These are phyloP conservation scores for Drosophila eugracilis DNA, from an alignment of 1,140 invertebrate species.

Conservation along the genomic window DNA sequence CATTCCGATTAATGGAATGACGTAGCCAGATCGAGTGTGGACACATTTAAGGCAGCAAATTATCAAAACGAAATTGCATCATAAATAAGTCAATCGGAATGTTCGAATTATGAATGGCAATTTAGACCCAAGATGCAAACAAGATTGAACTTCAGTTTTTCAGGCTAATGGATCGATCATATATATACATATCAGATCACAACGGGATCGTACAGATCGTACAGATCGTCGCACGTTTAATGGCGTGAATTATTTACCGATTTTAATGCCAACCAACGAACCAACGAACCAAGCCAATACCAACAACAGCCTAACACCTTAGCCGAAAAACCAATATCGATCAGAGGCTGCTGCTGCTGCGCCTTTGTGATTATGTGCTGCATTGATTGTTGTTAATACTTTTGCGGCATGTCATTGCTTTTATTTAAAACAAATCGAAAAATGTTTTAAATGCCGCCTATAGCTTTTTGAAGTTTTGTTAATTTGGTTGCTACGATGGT, in stretches of 20 bases:
- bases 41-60: constrained; percentile 68
- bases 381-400: constrained; percentile 58
- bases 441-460: constrained; percentile 78
- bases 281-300: constrained; percentile 72
- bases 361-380: constrained; percentile 70
- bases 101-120: constrained; percentile 64
- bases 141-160: constrained; percentile 17
- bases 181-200: background rate
- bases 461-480: constrained; percentile 42
- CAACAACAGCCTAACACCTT: constrained; percentile 31
- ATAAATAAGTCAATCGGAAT: constrained; percentile 65
- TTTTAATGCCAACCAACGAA: constrained; percentile 82
- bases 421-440: constrained; percentile 81
- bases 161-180: constrained; percentile 49
- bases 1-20: constrained; percentile 60
- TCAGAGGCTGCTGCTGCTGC: constrained; percentile 32
- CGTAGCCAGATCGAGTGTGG: constrained; percentile 58
- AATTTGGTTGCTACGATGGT: no score
- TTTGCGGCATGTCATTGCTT: constrained; percentile 68
- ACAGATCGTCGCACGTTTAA: constrained; percentile 75
- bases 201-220: constrained; percentile 1
- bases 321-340: constrained; percentile 53
- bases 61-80: constrained; percentile 66
- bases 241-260: constrained; percentile 80
- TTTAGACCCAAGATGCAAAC: constrained; percentile 40